A percentile compares a stretch with the other conserved stretches of the same genome.
Evolutionary conservation across 1,140 invertebrate species (phyloP).

Genomic region (Drosophila mojavensis): DNA sequence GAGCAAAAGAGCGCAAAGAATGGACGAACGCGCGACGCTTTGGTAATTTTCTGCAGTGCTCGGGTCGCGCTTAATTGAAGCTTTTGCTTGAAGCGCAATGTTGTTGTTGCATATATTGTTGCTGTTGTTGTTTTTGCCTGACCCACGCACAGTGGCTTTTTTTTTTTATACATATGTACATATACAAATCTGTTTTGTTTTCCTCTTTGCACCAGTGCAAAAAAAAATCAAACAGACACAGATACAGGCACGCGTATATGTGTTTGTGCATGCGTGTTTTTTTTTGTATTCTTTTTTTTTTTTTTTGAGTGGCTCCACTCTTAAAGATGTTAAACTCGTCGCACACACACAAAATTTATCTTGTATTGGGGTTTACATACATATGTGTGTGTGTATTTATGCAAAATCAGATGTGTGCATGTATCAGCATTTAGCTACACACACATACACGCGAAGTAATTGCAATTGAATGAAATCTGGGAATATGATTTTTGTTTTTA

Average conservation of each 20-base stretch:
- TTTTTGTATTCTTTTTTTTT: slow-evolving; percentile 1
- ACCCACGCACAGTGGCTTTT: slow-evolving; percentile 27
- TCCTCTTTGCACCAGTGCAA: neutral
- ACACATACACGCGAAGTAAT: neutral
- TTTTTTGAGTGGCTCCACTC: slow-evolving; percentile 13
- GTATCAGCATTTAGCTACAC: slow-evolving; percentile 19
- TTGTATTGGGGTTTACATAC: slow-evolving; percentile 17
- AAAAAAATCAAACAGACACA: neutral
- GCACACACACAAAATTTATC: slow-evolving; percentile 28
- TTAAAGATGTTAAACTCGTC: slow-evolving; percentile 6
- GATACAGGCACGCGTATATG: neutral
- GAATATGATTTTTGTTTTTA: neutral
- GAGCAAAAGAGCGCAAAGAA: slow-evolving; percentile 30
- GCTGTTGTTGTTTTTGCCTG: slow-evolving; percentile 16
- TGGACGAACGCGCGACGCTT: slow-evolving; percentile 1
- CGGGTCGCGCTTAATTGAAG: slow-evolving; percentile 40
- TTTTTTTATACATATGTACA: neutral
- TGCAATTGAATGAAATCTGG: slow-evolving; percentile 30
- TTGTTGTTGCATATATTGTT: slow-evolving; percentile 1
- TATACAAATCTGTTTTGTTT: slow-evolving; percentile 10
- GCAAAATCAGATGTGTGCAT: slow-evolving; percentile 17
- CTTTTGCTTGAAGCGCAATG: slow-evolving; percentile 10
- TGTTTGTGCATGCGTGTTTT: slow-evolving; percentile 2
- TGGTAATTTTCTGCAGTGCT: slow-evolving; percentile 31
- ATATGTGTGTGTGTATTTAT: slow-evolving; percentile 16